These are phyloP conservation scores for Pluvianellus socialis DNA, from an alignment of 2,113 vertebrate species.

Conservation along the genomic window DNA sequence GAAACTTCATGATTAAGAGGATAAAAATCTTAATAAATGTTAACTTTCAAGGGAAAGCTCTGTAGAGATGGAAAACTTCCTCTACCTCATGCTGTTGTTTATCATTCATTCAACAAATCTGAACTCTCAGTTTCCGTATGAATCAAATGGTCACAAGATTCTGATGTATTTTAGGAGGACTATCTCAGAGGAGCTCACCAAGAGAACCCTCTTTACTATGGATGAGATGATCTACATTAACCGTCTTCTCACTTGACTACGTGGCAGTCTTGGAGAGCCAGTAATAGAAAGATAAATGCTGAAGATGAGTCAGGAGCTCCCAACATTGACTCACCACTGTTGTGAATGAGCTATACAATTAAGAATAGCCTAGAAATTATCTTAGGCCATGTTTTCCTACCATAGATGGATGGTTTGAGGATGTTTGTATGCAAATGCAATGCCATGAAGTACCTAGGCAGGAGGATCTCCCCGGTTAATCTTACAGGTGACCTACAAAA, in stretches of 20 bases:
- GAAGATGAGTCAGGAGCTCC: not conserved
- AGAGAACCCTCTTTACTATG: not conserved
- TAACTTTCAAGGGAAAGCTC: not conserved
- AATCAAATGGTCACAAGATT: not conserved
- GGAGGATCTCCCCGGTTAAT: not conserved
- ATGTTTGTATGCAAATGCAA: not conserved
- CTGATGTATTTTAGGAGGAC: not conserved
- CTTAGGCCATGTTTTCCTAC: not conserved
- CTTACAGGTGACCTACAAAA: not conserved
- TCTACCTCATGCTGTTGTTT: fast-evolving
- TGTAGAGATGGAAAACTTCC: not conserved
- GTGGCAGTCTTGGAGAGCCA: not conserved
- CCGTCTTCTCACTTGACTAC: not conserved
- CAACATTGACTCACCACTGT: not conserved
- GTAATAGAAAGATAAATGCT: not conserved
- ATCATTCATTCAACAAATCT: not conserved
- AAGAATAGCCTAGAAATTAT: not conserved
- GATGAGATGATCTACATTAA: not conserved
- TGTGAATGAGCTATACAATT: not conserved
- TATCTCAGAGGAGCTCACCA: not conserved
- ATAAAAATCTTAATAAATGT: not conserved
- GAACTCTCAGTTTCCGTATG: not conserved
- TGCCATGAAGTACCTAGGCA: not conserved
- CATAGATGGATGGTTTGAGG: not conserved
- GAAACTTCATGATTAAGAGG: not conserved